Evolutionary conservation across 2,888 invertebrate genomes (phyloP), one percentile per base, ranked within the genome.

Genomic region (Spodoptera picta): DNA sequence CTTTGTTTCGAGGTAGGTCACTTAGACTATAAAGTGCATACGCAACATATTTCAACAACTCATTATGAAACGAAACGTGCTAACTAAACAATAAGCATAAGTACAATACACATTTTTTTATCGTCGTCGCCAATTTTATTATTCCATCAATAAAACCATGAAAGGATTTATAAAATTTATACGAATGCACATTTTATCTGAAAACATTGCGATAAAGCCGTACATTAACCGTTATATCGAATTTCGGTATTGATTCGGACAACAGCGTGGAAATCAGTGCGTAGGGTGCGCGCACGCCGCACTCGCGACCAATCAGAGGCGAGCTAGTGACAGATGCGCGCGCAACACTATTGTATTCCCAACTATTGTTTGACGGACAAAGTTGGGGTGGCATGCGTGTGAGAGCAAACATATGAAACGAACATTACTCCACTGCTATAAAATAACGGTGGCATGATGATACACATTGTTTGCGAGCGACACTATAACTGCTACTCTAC

Each of bases 281-380:
- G 81, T 68, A 65, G 92, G 92, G 93, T 90, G 92, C 89, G 89
- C 83, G 79, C 81, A 69, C 79, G 79, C 70, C 73, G 71, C 77
- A 69, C 63, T 51, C 44, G 41, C 77, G 65, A 65, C 79, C 79
- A 79, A 79, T 80, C 75, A 69, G 89, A 90, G 87, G 87, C 86
- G 85, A 79, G 83, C 78, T 77, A 80, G 75, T 69, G 90, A 89
- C 94, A 94, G 94, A 94, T 94, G 94, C 93, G 90, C 89, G 81
- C 79, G 86, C 89, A 85, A 75, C 73, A 75, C 86, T 76, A 91
- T 93, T 93, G 92, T 93, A 79, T 76, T 84, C 73, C 66, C 42
- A 72, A 73, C 89, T 80, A 89, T 93, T 92, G 92, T 92, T 86
- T 70, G 81, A 70, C 66, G 79, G 83, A 80, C 78, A 83, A 82